Conservation (phyloP, 2,113 vertebrate genomes). For the Aldabrachelys gigantea region DNA sequence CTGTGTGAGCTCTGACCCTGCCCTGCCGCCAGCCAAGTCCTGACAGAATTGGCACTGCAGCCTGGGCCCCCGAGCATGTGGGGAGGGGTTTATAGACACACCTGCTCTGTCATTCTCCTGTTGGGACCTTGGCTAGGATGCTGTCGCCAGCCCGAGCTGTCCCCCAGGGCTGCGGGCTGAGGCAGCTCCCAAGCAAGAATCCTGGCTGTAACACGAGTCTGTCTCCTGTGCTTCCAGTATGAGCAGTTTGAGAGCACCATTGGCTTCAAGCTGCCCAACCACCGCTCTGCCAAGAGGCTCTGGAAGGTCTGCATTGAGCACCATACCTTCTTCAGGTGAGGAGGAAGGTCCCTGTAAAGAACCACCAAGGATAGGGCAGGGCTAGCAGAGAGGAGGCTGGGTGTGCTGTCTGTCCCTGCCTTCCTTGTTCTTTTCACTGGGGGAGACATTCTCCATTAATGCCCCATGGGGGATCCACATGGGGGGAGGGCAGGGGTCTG, state of each 20-base stretch:
- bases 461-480: neutral
- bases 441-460: neutral
- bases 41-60: neutral
- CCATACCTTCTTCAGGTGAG: conserved; percentile 98
- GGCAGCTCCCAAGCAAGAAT: neutral
- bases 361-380: neutral
- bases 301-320: conserved; percentile 99
- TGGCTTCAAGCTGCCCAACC: conserved; percentile 98
- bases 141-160: neutral
- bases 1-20: neutral
- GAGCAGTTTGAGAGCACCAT: conserved; percentile 99
- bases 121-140: neutral
- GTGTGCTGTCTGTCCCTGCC: neutral
- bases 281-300: conserved; percentile 95
- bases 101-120: neutral
- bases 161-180: fast-evolving
- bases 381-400: neutral
- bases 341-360: neutral
- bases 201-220: neutral
- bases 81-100: neutral
- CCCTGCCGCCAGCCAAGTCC: neutral
- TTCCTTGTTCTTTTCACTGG: neutral
- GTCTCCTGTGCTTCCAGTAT: conserved; percentile 81
- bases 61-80: neutral
- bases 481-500: neutral